Evolutionary conservation across 2,888 invertebrate genomes (phyloP).

Genomic region (Drosophila nr. fundita): DNA sequence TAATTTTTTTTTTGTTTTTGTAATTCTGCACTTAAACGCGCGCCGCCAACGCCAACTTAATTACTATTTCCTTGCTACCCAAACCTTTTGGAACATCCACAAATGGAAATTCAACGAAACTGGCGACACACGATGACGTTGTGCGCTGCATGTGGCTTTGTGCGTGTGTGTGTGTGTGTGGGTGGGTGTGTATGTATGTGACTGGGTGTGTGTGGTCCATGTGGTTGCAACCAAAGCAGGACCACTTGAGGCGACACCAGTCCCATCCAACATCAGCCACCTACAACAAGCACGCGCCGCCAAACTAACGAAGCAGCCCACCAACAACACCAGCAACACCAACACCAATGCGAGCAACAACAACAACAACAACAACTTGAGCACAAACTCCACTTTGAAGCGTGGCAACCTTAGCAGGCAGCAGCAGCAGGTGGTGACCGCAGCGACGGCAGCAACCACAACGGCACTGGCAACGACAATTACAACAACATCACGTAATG

Average conservation of each 20-base stretch:
- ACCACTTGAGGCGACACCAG: constrained; percentile 80
- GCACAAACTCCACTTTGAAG: constrained; percentile 66
- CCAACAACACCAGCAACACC: constrained; percentile 52
- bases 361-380: constrained; percentile 45
- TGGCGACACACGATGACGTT: constrained; percentile 40
- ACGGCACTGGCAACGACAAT: constrained; percentile 70
- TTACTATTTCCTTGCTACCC: constrained; percentile 69
- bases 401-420: constrained; percentile 54
- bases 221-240: constrained; percentile 79
- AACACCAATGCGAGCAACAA: constrained; percentile 28
- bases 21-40: constrained; percentile 51
- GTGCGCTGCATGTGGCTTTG: constrained; percentile 8
- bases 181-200: constrained; percentile 9
- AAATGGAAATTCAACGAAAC: constrained; percentile 27
- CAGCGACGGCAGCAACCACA: constrained; percentile 73
- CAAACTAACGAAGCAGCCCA: constrained; percentile 76
- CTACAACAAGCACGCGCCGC: constrained; percentile 56
- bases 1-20: constrained; percentile 31
- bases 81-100: constrained; percentile 2
- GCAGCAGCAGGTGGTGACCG: constrained; percentile 57
- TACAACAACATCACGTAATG: constrained; percentile 76
- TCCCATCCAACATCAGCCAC: constrained; percentile 50
- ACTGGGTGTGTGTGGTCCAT: constrained; percentile 39
- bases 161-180: constrained; percentile 19
- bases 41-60: constrained; percentile 74